Percentiles rank a stretch among this genome's conserved stretches.
phyloP scores from a whole-genome alignment of 2,888 invertebrate genomes.

The Girardia tigrina region DNA sequence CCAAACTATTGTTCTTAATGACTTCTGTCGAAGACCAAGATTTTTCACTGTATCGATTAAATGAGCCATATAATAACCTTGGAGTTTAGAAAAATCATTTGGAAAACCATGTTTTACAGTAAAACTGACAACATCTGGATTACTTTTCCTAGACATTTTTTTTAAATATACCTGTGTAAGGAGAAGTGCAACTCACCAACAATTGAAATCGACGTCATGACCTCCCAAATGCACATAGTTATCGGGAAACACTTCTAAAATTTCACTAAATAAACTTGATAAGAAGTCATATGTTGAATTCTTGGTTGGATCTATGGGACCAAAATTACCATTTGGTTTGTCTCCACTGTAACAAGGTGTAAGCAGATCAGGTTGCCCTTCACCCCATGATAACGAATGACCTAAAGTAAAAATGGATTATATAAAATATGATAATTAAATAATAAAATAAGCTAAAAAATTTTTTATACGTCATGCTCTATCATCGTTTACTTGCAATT shows the following conservation, averaged over 20 bases:
- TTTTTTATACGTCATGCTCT: too few relatives aligned
- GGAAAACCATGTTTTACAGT: constrained; percentile 56
- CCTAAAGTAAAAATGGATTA: too few relatives aligned
- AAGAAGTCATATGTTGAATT: constrained; percentile 42
- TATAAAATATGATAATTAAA: too few relatives aligned
- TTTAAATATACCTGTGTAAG: too few relatives aligned
- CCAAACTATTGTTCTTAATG: constrained; percentile 60
- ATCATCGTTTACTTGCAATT: too few relatives aligned
- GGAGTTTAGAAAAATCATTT: constrained; percentile 55
- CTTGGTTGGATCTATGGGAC: constrained; percentile 54
- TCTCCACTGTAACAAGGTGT: constrained; percentile 59
- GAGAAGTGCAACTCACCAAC: too few relatives aligned
- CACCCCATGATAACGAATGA: constrained; percentile 75
- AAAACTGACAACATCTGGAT: constrained; percentile 57
- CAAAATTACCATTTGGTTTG: constrained; percentile 55
- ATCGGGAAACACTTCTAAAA: constrained; percentile 43
- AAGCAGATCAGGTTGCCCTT: constrained; percentile 58
- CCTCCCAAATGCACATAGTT: constrained; percentile 45
- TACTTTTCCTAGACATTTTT: constrained; percentile 58
- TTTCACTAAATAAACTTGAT: constrained; percentile 42
- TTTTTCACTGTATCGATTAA: constrained; percentile 38
- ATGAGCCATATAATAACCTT: constrained; percentile 60
- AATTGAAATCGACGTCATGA: constrained; percentile 43
- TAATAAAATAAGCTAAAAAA: too few relatives aligned
- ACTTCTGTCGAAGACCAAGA: constrained; percentile 47